Evolutionary conservation across 2,113 vertebrate species (phyloP).

Genomic region (Cochlearius cochlearius): DNA sequence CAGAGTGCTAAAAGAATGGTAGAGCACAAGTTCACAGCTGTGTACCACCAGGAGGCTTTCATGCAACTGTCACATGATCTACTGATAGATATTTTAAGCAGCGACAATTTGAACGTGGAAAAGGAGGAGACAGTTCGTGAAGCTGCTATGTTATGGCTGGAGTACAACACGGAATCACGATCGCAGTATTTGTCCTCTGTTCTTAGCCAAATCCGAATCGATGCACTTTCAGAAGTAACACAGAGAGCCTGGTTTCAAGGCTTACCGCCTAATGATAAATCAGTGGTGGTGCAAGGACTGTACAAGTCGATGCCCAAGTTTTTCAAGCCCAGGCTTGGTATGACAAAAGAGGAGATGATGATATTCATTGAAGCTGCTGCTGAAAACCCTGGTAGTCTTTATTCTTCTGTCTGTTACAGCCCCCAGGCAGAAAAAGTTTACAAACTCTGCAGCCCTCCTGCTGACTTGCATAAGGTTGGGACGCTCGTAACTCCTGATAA

Average conservation of each 20-base stretch:
- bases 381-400: slow-evolving; percentile 80
- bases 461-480: slow-evolving; percentile 93
- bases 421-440: slow-evolving; percentile 98
- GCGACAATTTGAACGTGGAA: slow-evolving; percentile 98
- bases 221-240: slow-evolving; percentile 96
- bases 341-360: slow-evolving; percentile 99
- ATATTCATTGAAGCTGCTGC: slow-evolving; percentile 94
- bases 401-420: slow-evolving; percentile 93
- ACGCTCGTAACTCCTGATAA: slow-evolving; percentile 95
- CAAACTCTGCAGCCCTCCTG: slow-evolving; percentile 91
- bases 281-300: slow-evolving; percentile 97
- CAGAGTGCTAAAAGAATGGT: slow-evolving; percentile 97
- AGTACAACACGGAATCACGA: slow-evolving; percentile 93
- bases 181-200: slow-evolving; percentile 97
- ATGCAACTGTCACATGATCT: slow-evolving; percentile 95
- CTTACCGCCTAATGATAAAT: slow-evolving; percentile 96
- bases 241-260: slow-evolving; percentile 99
- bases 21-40: slow-evolving; percentile 96
- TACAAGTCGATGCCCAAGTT: slow-evolving; percentile 99
- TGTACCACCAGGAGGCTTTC: slow-evolving; percentile 95
- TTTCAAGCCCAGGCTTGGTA: slow-evolving; percentile 96
- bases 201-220: slow-evolving; percentile 96
- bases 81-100: slow-evolving; percentile 94
- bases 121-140: slow-evolving; percentile 98
- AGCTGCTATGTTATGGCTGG: slow-evolving; percentile 97